These are phyloP conservation scores for Coptotermes formosanus DNA, from an alignment of 1,140 invertebrate genomes.

Conservation along the genomic window DNA sequence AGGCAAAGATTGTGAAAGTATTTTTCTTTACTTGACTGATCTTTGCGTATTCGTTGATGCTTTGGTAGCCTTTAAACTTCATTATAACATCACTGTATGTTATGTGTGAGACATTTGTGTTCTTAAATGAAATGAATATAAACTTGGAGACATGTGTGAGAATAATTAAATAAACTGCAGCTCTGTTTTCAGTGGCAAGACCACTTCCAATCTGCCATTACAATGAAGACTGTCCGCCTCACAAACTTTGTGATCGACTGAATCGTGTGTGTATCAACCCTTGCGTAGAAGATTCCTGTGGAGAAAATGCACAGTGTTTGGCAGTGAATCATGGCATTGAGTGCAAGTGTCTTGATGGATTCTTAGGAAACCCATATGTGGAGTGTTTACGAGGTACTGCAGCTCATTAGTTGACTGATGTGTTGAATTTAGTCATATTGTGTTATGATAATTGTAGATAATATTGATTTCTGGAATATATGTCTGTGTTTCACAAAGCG, in stretches of 20 bases:
- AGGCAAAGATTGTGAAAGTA: too few species aligned
- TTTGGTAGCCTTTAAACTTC: too few species aligned
- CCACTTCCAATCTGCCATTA: constrained; percentile 72
- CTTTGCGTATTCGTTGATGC: too few species aligned
- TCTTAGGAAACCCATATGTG: constrained; percentile 75
- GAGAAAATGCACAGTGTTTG: constrained; percentile 77
- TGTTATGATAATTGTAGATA: constrained; percentile 26
- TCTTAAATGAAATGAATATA: too few species aligned
- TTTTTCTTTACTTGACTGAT: too few species aligned
- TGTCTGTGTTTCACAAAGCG: background rate
- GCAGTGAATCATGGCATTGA: constrained; percentile 73
- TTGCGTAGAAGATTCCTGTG: constrained; percentile 78
- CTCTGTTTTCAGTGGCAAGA: too few species aligned
- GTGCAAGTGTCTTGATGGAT: constrained; percentile 75
- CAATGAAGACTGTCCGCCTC: constrained; percentile 83
- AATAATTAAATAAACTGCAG: too few species aligned
- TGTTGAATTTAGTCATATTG: background rate
- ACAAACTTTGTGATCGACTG: constrained; percentile 75
- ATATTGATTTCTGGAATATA: background rate
- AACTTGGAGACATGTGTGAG: too few species aligned
- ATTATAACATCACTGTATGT: too few species aligned
- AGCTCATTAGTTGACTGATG: too few species aligned
- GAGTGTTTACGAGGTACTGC: constrained; percentile 62
- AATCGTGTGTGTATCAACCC: constrained; percentile 82
- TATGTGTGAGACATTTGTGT: too few species aligned